Percentiles rank a stretch among this genome's conserved stretches.
Evolutionary conservation across 2,113 vertebrate species (phyloP).

Genomic region (Poeciliopsis turrubarensis): DNA sequence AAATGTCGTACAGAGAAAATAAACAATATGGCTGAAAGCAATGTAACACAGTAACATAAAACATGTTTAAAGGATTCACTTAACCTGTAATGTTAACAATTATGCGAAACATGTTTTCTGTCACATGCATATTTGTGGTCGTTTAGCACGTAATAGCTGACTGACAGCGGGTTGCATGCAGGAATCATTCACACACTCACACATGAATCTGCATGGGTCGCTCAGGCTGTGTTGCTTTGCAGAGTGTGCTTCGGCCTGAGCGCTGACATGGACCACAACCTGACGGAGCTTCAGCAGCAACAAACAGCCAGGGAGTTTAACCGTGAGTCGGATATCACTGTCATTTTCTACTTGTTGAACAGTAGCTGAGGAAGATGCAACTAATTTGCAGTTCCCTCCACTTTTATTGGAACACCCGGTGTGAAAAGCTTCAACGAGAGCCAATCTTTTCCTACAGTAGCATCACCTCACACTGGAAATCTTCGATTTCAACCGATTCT

Average conservation of each 20-base stretch:
- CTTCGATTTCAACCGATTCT: no score
- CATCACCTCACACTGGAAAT: not conserved
- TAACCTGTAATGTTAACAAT: not conserved
- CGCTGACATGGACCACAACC: slow-evolving; percentile 82
- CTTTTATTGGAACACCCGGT: not conserved
- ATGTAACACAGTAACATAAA: not conserved
- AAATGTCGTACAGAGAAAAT: not conserved
- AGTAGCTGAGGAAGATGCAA: not conserved
- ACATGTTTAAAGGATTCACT: not conserved
- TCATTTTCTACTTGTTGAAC: not conserved
- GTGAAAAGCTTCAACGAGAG: not conserved
- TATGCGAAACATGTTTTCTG: slow-evolving; percentile 4
- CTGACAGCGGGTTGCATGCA: slow-evolving; percentile 46
- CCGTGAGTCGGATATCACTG: slow-evolving; percentile 62
- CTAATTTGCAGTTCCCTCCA: not conserved
- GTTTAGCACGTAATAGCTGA: slow-evolving; percentile 58
- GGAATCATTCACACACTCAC: slow-evolving; percentile 60
- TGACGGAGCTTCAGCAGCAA: slow-evolving; percentile 73
- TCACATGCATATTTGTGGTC: slow-evolving; percentile 43
- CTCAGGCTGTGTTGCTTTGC: slow-evolving; percentile 56
- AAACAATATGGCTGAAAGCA: not conserved
- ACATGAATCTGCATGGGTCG: slow-evolving; percentile 29
- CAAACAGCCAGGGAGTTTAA: slow-evolving; percentile 56
- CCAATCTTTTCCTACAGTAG: not conserved
- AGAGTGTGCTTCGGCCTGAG: slow-evolving; percentile 86